phyloP scores from a whole-genome alignment of 2,113 vertebrate species.

The Neolamprologus fasciatus region DNA sequence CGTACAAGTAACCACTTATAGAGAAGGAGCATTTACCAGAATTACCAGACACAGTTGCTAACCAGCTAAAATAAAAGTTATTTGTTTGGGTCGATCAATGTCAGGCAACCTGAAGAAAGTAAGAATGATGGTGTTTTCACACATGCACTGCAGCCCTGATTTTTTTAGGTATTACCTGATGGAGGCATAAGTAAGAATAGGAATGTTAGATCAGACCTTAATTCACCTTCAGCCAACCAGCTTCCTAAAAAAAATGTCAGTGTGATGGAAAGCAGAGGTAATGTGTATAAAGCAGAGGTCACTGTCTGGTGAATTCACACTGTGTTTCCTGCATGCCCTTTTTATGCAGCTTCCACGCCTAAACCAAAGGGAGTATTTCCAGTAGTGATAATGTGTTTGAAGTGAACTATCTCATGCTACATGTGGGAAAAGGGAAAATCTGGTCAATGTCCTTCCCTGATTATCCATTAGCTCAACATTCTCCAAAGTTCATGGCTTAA shows the following conservation, averaged over 20 bases:
- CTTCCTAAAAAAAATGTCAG: background rate
- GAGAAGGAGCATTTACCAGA: background rate
- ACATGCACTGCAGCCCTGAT: background rate
- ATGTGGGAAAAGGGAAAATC: background rate
- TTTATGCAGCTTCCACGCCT: background rate
- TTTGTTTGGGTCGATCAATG: background rate
- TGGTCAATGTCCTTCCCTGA: background rate
- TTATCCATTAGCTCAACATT: background rate
- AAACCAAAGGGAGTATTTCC: background rate
- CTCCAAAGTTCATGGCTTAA: background rate
- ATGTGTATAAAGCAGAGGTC: background rate
- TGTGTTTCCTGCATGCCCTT: background rate
- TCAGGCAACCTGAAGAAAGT: background rate
- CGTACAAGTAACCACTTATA: background rate
- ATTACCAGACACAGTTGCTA: background rate
- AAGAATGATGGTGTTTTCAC: background rate
- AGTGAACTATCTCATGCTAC: background rate
- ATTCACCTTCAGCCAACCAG: background rate
- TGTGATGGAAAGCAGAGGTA: background rate
- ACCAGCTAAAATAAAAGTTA: background rate
- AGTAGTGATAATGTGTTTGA: background rate
- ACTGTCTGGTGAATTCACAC: background rate
- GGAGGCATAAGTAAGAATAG: background rate
- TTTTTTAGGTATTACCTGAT: background rate
- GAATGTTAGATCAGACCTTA: background rate